Base-by-base conservation (phyloP, 2,113 vertebrate genomes). In the Acinonyx jubatus region DNA sequence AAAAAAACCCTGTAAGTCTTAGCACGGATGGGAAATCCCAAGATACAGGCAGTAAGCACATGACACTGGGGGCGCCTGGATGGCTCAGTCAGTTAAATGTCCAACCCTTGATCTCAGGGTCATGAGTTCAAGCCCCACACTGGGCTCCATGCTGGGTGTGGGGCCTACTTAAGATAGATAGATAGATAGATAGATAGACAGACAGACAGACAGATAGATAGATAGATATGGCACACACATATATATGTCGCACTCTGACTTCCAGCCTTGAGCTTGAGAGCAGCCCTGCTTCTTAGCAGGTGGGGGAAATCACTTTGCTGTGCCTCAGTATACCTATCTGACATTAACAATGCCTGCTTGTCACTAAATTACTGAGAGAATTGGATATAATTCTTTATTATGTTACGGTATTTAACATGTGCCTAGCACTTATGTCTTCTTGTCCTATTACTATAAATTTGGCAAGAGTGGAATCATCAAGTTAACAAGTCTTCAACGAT, bases 1-100 rank as follows among this genome's bases (percentile, higher is more conserved):
- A 29, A 71, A 81, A 80, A 61, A 74, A 1, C 23, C 2, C 5
- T 0, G 6, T 33, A 66, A 88, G 63, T 71, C 27, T 88, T 12
- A 1, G 50, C 52, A 31, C 0, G 5, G 41, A 65, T 7, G 33
- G 36, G 68, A 86, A 74, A 68, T 7, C 27, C 19, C 7, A 2
- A 4, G 2, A 15, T 27, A 0, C 1, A 0, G 63, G 0, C 29
- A 29, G 3, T 16, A 73, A 45, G 25, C 41, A 69, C 48, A 5
- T 0, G 3, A 18, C 0, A 10, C 50, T 61, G 57, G 57, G 55
- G 57, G 21, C 21, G 3, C 57, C 8, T 61, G 57, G 57, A 61
- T 61, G 57, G 57, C 57, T 61, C 8, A 61, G 57, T 61, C 57
- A 25, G 57, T 25, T 61, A 57, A 57, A 21, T 3, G 7, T 25